Evolutionary conservation across 2,113 vertebrate genomes (phyloP), one percentile per base, ranked within the genome.

Genomic region (Tapirus terrestris): DNA sequence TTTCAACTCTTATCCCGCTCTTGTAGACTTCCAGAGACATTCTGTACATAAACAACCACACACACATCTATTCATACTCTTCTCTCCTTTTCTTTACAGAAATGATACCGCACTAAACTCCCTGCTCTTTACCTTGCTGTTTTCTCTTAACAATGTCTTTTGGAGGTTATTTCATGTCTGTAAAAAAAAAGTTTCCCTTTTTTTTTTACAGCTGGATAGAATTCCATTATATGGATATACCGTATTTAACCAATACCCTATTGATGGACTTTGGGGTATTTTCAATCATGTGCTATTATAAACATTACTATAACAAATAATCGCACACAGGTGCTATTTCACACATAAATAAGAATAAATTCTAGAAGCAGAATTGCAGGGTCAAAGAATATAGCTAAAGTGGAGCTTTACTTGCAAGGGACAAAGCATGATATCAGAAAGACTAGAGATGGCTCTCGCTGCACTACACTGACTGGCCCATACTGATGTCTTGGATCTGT

Each of bases 261-360:
- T 27, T 61, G 56, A 65, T 21, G 68, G 61, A 43, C 76, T 93
- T 79, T 2, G 0, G 68, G 25, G 39, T 67, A 61, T 56, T 67
- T 90, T 61, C 58, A 79, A 77, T 56, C 4, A 63, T 68, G 79
- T 68, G 25, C 7, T 79, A 61, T 56, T 70, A 39, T 63, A 86
- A 87, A 76, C 14, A 45, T 51, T 43, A 76, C 25, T 56, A 17
- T 89, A 85, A 87, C n/a, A 90, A 89, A 36, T 85, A 65, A 67
- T 36, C 72, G 6, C 25, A 67, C 17, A 18, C 48, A 53, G 65
- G 31, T 58, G 36, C 39, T 39, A 79, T 75, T 91, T 84, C 51
- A 63, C 61, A 80, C 2, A 56, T 85, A 75, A 82, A 31, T 86
- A 93, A 82, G 48, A 96, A 76, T 72, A 93, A 83, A 72, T 95